Evolutionary conservation across 2,888 invertebrate genomes (phyloP).

Genomic region (Leptarthrus brevirostris): DNA sequence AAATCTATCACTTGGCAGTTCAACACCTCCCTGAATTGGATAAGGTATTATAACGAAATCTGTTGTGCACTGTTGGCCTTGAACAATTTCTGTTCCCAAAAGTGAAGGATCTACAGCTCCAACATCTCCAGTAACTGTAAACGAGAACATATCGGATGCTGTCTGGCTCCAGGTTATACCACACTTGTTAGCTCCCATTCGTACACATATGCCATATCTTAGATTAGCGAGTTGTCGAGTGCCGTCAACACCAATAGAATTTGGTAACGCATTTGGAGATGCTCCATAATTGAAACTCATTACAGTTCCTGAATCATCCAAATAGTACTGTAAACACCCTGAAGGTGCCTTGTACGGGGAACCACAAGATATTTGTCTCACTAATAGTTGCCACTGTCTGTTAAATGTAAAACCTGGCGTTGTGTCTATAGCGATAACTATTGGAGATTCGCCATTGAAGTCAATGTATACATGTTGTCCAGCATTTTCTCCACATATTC

Average conservation of each 20-base stretch:
- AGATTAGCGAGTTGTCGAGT: constrained; percentile 78
- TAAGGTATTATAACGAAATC: constrained; percentile 83
- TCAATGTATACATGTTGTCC: constrained; percentile 83
- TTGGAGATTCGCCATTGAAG: constrained; percentile 76
- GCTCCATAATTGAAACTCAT: constrained; percentile 82
- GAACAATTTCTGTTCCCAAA: constrained; percentile 71
- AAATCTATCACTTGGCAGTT: constrained; percentile 74
- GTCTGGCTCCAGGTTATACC: constrained; percentile 76
- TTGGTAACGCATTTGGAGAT: constrained; percentile 70
- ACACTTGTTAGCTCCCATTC: constrained; percentile 79
- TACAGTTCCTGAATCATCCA: constrained; percentile 72
- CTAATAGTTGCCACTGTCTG: constrained; percentile 80
- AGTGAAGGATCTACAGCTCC: constrained; percentile 73
- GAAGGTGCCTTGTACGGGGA: constrained; percentile 79
- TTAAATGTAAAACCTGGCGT: constrained; percentile 71
- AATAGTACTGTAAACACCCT: constrained; percentile 83
- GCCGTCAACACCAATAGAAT: constrained; percentile 71
- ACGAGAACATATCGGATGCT: constrained; percentile 71
- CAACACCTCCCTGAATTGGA: constrained; percentile 69
- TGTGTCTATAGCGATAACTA: constrained; percentile 76
- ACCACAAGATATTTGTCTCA: constrained; percentile 79
- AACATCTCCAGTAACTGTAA: constrained; percentile 79
- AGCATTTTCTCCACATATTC: constrained; percentile 83
- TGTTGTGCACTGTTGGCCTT: constrained; percentile 73
- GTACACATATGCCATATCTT: constrained; percentile 82